phyloP scores from a whole-genome alignment of 2,797 vertebrate genomes.

The Cetoscarus ocellatus region DNA sequence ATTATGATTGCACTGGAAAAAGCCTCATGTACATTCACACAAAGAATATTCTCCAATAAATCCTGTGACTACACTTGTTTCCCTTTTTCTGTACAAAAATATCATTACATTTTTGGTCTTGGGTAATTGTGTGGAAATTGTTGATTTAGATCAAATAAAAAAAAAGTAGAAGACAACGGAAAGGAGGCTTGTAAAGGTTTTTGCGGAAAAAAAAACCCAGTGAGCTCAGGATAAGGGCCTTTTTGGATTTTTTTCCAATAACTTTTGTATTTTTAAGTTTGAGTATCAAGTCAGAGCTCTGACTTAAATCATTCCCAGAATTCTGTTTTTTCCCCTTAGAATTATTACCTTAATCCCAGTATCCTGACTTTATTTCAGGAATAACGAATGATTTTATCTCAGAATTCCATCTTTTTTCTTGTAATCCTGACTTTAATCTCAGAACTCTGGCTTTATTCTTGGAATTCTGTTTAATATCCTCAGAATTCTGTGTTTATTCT shows the following conservation, averaged over 20 bases:
- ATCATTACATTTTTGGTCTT: slow-evolving; percentile 40
- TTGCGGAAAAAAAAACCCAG: slow-evolving; percentile 2
- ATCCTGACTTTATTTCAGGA: no score
- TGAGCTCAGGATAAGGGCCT: background rate
- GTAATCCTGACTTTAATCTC: no score
- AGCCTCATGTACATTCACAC: slow-evolving; percentile 23
- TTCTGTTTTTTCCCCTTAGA: no score
- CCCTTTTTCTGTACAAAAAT: background rate
- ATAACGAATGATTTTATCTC: no score
- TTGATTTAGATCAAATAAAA: slow-evolving; percentile 13
- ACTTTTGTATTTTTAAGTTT: no score
- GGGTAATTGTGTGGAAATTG: background rate
- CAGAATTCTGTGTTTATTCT: background rate
- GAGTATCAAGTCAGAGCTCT: no score
- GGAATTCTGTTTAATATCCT: no score
- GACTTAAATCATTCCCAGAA: no score
- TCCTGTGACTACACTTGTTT: slow-evolving; percentile 11
- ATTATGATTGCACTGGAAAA: slow-evolving; percentile 10
- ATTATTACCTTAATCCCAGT: no score
- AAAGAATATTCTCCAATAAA: slow-evolving; percentile 15
- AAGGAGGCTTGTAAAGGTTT: slow-evolving; percentile 5
- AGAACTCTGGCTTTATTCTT: background rate
- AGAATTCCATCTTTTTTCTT: no score
- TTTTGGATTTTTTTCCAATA: no score
- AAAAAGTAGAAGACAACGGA: slow-evolving; percentile 1